Conservation (phyloP, 2,797 vertebrate genomes). For the Girardinus metallicus region DNA sequence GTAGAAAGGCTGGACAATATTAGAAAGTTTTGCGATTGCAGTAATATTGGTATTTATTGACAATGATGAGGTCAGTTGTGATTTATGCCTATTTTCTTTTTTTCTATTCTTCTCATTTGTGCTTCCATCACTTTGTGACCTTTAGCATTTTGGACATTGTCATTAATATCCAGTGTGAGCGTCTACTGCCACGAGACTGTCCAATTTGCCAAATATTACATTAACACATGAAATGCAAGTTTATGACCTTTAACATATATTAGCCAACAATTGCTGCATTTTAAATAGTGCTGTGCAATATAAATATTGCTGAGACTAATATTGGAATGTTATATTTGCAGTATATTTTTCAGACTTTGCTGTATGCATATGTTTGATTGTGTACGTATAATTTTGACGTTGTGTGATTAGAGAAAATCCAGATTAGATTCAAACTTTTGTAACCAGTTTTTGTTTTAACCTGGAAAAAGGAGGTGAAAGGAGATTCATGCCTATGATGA, state of each 20-base stretch:
- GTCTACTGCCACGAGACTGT: neutral
- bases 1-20: neutral
- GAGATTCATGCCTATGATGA: too few species aligned
- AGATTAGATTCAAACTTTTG: neutral
- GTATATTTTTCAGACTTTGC: neutral
- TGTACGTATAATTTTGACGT: neutral
- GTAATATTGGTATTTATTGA: neutral
- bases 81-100: neutral
- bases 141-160: too few species aligned
- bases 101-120: too few species aligned
- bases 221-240: neutral
- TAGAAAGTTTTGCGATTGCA: neutral
- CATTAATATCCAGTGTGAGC: too few species aligned
- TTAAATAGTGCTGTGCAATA: neutral
- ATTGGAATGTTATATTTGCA: neutral
- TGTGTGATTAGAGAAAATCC: neutral
- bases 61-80: neutral
- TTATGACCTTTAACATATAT: neutral
- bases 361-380: too few species aligned
- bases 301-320: neutral
- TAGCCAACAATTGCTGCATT: neutral
- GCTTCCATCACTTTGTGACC: too few species aligned
- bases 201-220: neutral
- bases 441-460: neutral
- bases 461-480: neutral